phyloP scores from a whole-genome alignment of 1,140 invertebrate species.

The Nephila pilipes region DNA sequence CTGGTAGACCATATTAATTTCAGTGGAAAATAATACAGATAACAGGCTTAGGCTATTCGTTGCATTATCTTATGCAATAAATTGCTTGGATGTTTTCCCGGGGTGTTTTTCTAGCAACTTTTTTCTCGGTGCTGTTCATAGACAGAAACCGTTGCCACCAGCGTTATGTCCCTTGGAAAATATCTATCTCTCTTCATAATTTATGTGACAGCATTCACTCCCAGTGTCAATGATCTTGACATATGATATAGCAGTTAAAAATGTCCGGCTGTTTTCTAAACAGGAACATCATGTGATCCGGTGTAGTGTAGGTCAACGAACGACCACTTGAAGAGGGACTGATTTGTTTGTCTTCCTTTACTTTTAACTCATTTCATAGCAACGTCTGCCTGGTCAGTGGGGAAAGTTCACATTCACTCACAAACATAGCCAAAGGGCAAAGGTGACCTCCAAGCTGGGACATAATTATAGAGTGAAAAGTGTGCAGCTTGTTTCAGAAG shows the following conservation, averaged over 20 bases:
- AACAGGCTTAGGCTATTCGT: not conserved
- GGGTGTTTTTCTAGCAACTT: not conserved
- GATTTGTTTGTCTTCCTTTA: constrained; percentile 11
- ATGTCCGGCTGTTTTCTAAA: constrained; percentile 2
- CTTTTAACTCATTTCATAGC: not conserved
- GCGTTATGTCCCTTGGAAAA: not conserved
- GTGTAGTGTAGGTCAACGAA: constrained; percentile 6
- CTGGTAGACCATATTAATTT: not conserved
- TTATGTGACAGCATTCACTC: constrained; percentile 1
- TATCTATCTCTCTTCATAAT: not conserved
- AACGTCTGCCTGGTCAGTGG: constrained; percentile 49
- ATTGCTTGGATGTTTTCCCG: not conserved
- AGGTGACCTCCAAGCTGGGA: constrained; percentile 20
- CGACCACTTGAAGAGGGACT: not conserved
- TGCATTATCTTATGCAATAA: not conserved
- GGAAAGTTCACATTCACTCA: constrained; percentile 41
- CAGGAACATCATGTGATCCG: constrained; percentile 22
- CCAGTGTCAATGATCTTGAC: constrained; percentile 46
- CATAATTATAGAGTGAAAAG: constrained; percentile 7
- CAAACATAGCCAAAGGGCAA: not conserved
- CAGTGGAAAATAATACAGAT: not conserved
- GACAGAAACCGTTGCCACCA: constrained; percentile 26
- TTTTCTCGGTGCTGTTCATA: not conserved
- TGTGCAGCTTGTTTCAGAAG: not conserved
- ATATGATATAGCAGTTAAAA: not conserved